Conservation (phyloP, 2,797 vertebrate genomes). For the Adrianichthys oophorus region DNA sequence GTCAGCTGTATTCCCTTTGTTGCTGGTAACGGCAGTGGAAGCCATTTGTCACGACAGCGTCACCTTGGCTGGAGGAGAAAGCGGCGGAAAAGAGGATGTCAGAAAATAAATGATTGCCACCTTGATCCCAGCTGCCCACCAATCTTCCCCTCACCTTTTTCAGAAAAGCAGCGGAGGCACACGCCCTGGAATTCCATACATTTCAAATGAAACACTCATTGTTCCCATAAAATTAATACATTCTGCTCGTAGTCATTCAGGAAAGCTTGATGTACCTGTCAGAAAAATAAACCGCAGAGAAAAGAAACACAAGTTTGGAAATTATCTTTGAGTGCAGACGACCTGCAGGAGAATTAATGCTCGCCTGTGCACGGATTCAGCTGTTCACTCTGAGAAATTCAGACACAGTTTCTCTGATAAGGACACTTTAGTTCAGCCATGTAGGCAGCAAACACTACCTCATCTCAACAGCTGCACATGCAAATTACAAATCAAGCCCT, state of each 20-base stretch:
- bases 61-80: conserved; percentile 26
- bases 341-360: conserved; percentile 31
- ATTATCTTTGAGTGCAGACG: conserved; percentile 37
- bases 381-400: neutral
- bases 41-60: conserved; percentile 40
- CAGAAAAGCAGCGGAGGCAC: conserved; percentile 15
- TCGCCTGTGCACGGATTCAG: conserved; percentile 11
- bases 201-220: conserved; percentile 48
- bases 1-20: conserved; percentile 31
- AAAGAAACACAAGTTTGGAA: conserved; percentile 39
- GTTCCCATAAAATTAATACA: conserved; percentile 34
- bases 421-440: neutral
- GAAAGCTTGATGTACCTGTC: conserved; percentile 46
- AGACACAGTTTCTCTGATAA: conserved; percentile 4
- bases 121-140: conserved; percentile 47
- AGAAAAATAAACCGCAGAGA: conserved; percentile 34
- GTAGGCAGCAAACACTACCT: conserved; percentile 1
- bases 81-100: conserved; percentile 22
- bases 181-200: conserved; percentile 35
- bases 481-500: no score
- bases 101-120: conserved; percentile 53
- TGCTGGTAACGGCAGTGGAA: conserved; percentile 12
- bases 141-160: conserved; percentile 28
- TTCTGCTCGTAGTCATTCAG: conserved; percentile 28
- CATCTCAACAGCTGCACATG: no score